A percentile compares a stretch with the other conserved stretches of the same genome.
Conservation (phyloP, 2,113 vertebrate genomes). For the Gallinago undulata region DNA sequence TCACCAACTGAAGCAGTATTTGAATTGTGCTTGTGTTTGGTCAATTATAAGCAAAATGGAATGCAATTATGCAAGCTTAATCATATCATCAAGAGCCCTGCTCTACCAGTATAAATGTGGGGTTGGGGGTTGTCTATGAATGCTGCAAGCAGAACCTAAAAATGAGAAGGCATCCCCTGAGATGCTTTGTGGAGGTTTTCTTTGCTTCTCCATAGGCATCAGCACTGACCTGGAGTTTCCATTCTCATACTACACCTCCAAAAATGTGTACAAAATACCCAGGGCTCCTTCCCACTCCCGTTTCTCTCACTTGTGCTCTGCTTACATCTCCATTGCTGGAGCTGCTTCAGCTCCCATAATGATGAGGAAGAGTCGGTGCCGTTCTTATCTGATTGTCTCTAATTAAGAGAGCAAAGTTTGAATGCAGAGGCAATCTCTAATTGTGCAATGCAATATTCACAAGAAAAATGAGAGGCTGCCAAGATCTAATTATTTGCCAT, state of each 20-base stretch:
- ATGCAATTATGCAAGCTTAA: neutral
- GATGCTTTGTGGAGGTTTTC: neutral
- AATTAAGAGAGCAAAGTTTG: constrained; percentile 66
- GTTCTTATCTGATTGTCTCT: constrained; percentile 64
- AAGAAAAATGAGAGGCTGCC: constrained; percentile 57
- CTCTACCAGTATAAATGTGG: neutral
- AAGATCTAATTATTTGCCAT: constrained; percentile 71
- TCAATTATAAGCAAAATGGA: neutral
- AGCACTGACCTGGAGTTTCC: no score
- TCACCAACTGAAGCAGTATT: neutral
- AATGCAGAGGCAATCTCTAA: constrained; percentile 35
- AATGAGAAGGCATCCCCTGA: neutral
- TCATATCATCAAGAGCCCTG: neutral
- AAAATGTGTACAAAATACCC: neutral
- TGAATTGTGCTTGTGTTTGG: neutral
- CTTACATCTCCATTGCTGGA: neutral
- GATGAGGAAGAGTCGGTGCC: neutral
- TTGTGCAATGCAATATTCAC: constrained; percentile 66
- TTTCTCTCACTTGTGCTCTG: neutral
- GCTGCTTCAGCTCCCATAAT: constrained; percentile 20
- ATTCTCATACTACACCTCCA: neutral
- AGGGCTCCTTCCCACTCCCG: neutral
- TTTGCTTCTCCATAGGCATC: neutral
- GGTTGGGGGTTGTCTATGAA: neutral
- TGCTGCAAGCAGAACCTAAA: neutral